A percentile compares a stretch with the other conserved stretches of the same genome.
Evolutionary conservation across 2,797 vertebrate species (phyloP).

Genomic region (Enteromius thamalakanensis): DNA sequence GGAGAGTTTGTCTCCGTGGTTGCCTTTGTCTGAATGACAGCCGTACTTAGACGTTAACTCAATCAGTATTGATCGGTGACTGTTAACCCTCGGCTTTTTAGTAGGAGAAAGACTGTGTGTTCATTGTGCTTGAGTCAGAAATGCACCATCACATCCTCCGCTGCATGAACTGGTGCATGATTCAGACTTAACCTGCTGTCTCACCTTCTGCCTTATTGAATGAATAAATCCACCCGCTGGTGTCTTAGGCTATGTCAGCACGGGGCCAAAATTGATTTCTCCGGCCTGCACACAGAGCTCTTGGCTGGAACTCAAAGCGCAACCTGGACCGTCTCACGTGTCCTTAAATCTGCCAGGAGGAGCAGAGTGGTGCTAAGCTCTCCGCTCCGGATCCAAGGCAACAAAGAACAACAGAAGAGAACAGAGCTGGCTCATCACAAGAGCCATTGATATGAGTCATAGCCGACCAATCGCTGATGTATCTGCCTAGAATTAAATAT

Average conservation of each 20-base stretch:
- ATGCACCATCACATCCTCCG: slow-evolving; percentile 23
- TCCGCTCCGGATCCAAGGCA: slow-evolving; percentile 19
- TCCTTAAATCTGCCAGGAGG: slow-evolving; percentile 31
- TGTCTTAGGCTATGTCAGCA: slow-evolving; percentile 17
- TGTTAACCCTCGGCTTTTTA: slow-evolving; percentile 29
- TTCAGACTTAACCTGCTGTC: slow-evolving; percentile 35
- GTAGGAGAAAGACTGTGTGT: slow-evolving; percentile 10
- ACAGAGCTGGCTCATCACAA: slow-evolving; percentile 35
- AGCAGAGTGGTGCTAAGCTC: slow-evolving; percentile 11
- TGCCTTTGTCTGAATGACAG: slow-evolving; percentile 9
- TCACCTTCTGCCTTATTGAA: slow-evolving; percentile 44
- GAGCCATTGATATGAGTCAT: slow-evolving; percentile 36
- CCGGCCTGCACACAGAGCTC: slow-evolving; percentile 11
- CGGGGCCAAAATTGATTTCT: slow-evolving; percentile 42
- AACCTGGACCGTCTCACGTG: slow-evolving; percentile 26
- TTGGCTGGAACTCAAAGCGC: not conserved
- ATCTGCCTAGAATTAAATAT: slow-evolving; percentile 28
- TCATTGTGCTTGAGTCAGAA: slow-evolving; percentile 36
- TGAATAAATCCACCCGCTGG: slow-evolving; percentile 42
- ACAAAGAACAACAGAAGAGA: slow-evolving; percentile 24
- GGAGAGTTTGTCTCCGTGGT: not conserved
- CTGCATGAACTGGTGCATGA: slow-evolving; percentile 27
- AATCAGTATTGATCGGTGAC: slow-evolving; percentile 41
- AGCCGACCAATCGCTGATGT: slow-evolving; percentile 17
- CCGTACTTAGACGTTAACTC: slow-evolving; percentile 26